Evolutionary conservation across 2,888 invertebrate species (phyloP), one percentile per base, ranked within the genome.

Genomic region (Doris montereyensis): DNA sequence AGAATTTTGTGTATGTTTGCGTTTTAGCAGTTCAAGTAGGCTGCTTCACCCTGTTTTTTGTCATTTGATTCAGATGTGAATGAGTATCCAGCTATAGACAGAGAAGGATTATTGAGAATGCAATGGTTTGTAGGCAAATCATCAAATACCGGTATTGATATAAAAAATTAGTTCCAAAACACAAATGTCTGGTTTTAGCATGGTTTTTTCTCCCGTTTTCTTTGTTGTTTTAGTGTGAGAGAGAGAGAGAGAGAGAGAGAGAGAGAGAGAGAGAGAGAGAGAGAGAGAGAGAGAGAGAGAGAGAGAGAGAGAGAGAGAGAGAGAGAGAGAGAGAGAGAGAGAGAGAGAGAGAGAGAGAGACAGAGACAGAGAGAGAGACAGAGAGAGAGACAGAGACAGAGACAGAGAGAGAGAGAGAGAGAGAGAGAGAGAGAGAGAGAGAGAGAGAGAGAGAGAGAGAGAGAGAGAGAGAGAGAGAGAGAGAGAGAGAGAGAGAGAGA

Each of bases 341-440:
- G 65, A 62, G 13, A 34, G 34, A 75, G 65, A 24, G 35, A 35
- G 30, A 75, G n/a, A 75, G 34, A 75, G n/a, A 34, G 21, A 75
- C 21, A 62, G n/a, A 60, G 34, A 75, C n/a, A n/a, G n/a, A n/a
- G n/a, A n/a, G n/a, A n/a, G n/a, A n/a, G n/a, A 71, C 35, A 71
- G 8, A 35, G 2, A 71, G 41, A 41, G 21, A 41, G n/a, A 72
- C 72, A 72, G 72, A 72, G 13, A 72, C 26, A 41, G 1, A 72
- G 72, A 57, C 34, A 57, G 72, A 72, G 3, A 72, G 72, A 72
- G 1, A 26, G 72, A 76, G 24, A 65, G 35, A 67, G 34, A 26
- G 52, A 41, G 65, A 34, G 34, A n/a, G 34, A 28, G 24, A 71
- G 1, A 71, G 17, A 71, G 72, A 71, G 2, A 71, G 35, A 71